phyloP scores from a whole-genome alignment of 2,797 vertebrate species.

The Iguana delicatissima region DNA sequence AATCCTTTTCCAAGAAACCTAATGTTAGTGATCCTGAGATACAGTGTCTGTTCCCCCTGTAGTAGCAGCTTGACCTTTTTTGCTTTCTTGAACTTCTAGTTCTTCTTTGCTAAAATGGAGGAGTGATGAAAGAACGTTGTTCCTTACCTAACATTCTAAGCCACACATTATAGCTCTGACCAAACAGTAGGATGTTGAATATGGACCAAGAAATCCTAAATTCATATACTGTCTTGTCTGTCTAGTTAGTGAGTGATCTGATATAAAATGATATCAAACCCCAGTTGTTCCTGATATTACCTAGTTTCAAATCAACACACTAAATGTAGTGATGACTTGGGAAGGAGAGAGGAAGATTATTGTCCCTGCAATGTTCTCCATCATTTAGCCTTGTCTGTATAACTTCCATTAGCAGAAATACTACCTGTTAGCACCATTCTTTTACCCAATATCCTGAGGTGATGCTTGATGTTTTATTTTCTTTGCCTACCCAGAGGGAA shows the following conservation, averaged over 20 bases:
- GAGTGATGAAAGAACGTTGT: neutral
- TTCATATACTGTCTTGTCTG: neutral
- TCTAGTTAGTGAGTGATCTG: neutral
- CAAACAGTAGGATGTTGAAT: neutral
- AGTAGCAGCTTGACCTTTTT: slow-evolving; percentile 36
- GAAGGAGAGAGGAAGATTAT: too few species aligned
- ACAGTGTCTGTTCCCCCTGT: neutral
- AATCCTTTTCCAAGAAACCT: slow-evolving; percentile 11
- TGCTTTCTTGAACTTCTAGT: slow-evolving; percentile 32
- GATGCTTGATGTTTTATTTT: slow-evolving; percentile 47
- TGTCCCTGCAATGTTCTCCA: neutral
- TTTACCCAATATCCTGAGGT: neutral
- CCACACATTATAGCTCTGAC: neutral
- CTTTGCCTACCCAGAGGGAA: slow-evolving; percentile 88
- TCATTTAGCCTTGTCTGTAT: slow-evolving; percentile 35
- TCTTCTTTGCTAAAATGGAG: slow-evolving; percentile 33
- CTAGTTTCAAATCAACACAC: neutral
- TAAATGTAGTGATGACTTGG: neutral
- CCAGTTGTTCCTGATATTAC: neutral
- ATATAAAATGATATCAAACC: neutral
- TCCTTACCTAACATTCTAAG: neutral
- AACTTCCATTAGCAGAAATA: slow-evolving; percentile 48
- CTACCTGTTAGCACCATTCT: slow-evolving; percentile 2
- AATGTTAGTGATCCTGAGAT: slow-evolving; percentile 15
- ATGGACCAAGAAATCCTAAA: neutral